Evolutionary conservation across 2,888 invertebrate species (phyloP).

Genomic region (Parascotia fuliginaria): DNA sequence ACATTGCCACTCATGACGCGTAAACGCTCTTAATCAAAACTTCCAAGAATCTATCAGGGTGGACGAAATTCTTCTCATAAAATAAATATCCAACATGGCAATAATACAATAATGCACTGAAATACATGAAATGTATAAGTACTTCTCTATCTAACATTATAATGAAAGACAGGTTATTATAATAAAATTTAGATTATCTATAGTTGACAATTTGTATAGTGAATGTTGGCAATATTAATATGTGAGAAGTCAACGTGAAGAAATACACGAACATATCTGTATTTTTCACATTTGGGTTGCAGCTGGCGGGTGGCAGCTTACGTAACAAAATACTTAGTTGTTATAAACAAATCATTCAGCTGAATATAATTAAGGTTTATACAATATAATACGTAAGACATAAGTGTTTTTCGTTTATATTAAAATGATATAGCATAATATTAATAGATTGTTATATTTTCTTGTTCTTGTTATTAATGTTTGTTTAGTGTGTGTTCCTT

Average conservation of each 20-base stretch:
- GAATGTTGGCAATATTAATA: slow-evolving; percentile 5
- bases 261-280: too few species aligned
- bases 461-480: slow-evolving; percentile 81
- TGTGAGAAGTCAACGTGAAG: not conserved
- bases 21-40: too few species aligned
- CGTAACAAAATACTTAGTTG: slow-evolving; percentile 13
- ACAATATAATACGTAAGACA: slow-evolving; percentile 60
- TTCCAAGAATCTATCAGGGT: too few species aligned
- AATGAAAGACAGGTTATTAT: slow-evolving; percentile 38
- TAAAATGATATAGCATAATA: slow-evolving; percentile 54
- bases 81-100: too few species aligned
- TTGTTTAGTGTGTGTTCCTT: slow-evolving; percentile 82
- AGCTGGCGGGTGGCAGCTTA: slow-evolving; percentile 40
- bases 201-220: slow-evolving; percentile 24
- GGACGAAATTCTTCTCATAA: too few species aligned
- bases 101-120: too few species aligned
- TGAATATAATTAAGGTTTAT: slow-evolving; percentile 24
- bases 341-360: slow-evolving; percentile 9
- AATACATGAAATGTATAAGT: too few species aligned
- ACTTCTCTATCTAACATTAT: slow-evolving; percentile 33
- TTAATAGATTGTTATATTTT: slow-evolving; percentile 76
- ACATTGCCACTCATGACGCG: too few species aligned
- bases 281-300: slow-evolving; percentile 11
- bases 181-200: slow-evolving; percentile 19
- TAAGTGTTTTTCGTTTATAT: slow-evolving; percentile 55